Conservation (phyloP, 2,888 invertebrate species). For the Girardia tigrina region DNA sequence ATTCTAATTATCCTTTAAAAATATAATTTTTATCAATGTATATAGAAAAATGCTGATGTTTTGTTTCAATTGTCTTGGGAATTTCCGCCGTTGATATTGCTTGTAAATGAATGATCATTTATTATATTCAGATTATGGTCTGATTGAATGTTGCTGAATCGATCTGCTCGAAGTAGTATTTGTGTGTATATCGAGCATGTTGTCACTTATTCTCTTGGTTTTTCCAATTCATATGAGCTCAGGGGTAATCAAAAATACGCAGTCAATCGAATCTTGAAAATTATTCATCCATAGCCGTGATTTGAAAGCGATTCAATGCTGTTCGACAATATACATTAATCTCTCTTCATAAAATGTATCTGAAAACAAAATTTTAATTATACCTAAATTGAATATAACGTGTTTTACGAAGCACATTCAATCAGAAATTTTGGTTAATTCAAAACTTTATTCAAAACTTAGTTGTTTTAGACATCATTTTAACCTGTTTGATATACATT, state of each 20-base stretch:
- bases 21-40: neutral
- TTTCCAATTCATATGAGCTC: slow-evolving; percentile 23
- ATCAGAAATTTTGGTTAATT: neutral
- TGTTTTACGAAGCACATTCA: neutral
- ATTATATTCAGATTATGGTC: slow-evolving; percentile 19
- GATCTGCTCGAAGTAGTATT: neutral
- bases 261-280: slow-evolving; percentile 23
- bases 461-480: neutral
- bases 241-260: slow-evolving; percentile 23
- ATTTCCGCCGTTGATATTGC: slow-evolving; percentile 21
- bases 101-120: slow-evolving; percentile 23
- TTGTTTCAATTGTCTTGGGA: slow-evolving; percentile 19
- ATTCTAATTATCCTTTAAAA: neutral
- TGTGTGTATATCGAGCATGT: slow-evolving; percentile 17
- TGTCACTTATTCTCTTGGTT: slow-evolving; percentile 18
- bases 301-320: slow-evolving; percentile 20
- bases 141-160: slow-evolving; percentile 17
- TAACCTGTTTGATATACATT: neutral
- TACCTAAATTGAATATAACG: neutral
- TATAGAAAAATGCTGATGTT: slow-evolving; percentile 16
- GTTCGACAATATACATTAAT: slow-evolving; percentile 23
- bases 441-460: neutral
- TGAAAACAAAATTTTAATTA: slow-evolving; percentile 18
- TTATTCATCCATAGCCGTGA: slow-evolving; percentile 17
- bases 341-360: slow-evolving; percentile 23